phyloP scores from a whole-genome alignment of 2,797 vertebrate genomes.

The Enteromius viviparus region DNA sequence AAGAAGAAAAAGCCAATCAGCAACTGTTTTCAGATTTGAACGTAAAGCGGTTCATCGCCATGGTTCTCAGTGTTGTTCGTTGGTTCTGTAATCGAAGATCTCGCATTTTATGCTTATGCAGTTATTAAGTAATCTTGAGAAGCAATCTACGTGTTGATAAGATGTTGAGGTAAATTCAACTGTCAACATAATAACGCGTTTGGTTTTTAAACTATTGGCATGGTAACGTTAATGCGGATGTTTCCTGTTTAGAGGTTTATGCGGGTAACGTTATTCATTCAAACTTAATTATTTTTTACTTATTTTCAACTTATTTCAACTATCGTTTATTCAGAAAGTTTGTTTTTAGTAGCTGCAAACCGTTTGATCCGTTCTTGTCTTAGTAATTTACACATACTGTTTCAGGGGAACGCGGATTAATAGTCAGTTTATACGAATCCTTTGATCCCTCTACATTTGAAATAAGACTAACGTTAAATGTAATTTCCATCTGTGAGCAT shows the following conservation, averaged over 20 bases:
- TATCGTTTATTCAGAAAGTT: not conserved
- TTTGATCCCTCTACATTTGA: too few relatives aligned
- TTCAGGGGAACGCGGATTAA: not conserved
- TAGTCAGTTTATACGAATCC: not conserved
- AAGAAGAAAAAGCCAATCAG: slow-evolving; percentile 63
- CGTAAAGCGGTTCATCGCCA: slow-evolving; percentile 54
- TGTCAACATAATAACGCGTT: not conserved
- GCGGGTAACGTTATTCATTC: not conserved
- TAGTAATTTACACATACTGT: too few relatives aligned
- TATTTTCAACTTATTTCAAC: not conserved
- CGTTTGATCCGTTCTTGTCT: not conserved
- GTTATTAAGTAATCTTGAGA: not conserved
- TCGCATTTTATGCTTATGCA: not conserved
- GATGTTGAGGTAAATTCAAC: not conserved
- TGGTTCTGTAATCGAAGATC: not conserved
- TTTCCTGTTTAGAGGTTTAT: not conserved
- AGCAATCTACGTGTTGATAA: not conserved
- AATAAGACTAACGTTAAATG: not conserved
- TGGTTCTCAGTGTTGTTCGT: not conserved
- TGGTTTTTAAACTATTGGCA: not conserved
- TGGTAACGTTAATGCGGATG: not conserved
- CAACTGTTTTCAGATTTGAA: slow-evolving; percentile 59
- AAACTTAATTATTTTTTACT: too few relatives aligned
- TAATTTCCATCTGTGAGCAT: not conserved
- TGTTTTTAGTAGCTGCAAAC: not conserved